Percentiles rank a stretch among this genome's conserved stretches.
Evolutionary conservation across 2,797 vertebrate genomes (phyloP).

Genomic region (Masticophis lateralis): DNA sequence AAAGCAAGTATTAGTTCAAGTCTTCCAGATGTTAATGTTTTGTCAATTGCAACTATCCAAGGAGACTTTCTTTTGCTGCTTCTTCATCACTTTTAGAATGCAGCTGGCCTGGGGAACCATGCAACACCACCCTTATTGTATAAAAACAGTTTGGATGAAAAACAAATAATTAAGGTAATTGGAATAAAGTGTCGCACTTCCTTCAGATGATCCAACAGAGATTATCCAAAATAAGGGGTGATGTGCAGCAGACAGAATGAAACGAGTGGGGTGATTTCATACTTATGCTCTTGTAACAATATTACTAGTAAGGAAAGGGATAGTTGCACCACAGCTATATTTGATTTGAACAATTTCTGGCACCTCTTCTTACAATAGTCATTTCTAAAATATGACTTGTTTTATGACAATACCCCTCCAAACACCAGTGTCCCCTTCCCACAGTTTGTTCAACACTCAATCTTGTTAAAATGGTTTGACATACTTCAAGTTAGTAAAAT

Average conservation of each 20-base stretch:
- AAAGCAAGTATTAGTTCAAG: neutral
- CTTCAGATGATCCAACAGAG: neutral
- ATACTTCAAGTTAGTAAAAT: neutral
- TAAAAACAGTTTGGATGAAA: neutral
- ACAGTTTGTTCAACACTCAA: too few relatives aligned
- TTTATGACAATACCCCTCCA: neutral
- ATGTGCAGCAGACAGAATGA: neutral
- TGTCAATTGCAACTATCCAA: neutral
- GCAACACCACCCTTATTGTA: neutral
- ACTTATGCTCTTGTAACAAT: neutral
- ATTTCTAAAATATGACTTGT: neutral
- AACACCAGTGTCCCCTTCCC: neutral
- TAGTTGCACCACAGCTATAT: neutral
- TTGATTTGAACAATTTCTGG: neutral
- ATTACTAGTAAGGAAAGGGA: neutral
- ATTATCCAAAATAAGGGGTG: neutral
- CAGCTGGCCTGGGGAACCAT: neutral
- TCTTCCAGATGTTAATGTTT: too few relatives aligned
- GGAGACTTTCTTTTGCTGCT: neutral
- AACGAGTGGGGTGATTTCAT: neutral
- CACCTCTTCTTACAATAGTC: neutral
- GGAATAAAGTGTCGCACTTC: neutral
- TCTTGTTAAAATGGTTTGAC: neutral
- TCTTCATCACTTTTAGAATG: slow-evolving; percentile 25
- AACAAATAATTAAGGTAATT: slow-evolving; percentile 30